phyloP scores from a whole-genome alignment of 2,113 vertebrate genomes.

The Panthera leo region DNA sequence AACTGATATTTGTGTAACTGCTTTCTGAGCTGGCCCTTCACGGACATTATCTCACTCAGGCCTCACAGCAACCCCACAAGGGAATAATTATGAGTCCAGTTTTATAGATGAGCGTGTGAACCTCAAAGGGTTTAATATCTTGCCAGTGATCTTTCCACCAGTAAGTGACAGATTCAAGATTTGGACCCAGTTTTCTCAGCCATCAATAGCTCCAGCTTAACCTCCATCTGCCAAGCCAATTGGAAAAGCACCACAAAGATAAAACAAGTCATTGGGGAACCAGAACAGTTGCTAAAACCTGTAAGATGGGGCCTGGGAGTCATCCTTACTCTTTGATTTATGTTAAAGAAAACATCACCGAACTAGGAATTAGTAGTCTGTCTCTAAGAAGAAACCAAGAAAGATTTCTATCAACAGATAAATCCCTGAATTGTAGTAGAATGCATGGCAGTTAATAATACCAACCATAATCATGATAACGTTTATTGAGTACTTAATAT shows the following conservation, averaged over 20 bases:
- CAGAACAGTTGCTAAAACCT: background rate
- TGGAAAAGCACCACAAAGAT: background rate
- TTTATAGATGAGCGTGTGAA: slow-evolving; percentile 51
- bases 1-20: background rate
- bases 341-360: background rate
- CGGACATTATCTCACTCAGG: background rate
- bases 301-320: background rate
- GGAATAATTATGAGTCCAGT: background rate
- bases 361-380: background rate
- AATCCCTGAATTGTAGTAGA: background rate
- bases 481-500: background rate
- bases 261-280: background rate
- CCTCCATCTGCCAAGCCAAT: background rate
- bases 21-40: background rate
- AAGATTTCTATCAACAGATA: background rate
- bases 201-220: background rate
- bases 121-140: slow-evolving; percentile 32
- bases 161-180: slow-evolving; percentile 42
- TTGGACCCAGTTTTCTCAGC: slow-evolving; percentile 26
- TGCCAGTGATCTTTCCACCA: slow-evolving; percentile 33
- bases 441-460: background rate
- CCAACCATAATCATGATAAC: background rate
- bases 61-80: background rate
- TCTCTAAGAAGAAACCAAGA: slow-evolving; percentile 13
- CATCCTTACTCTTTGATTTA: background rate